phyloP scores from a whole-genome alignment of 2,888 invertebrate genomes.

The Cordylochernes scorpioides region DNA sequence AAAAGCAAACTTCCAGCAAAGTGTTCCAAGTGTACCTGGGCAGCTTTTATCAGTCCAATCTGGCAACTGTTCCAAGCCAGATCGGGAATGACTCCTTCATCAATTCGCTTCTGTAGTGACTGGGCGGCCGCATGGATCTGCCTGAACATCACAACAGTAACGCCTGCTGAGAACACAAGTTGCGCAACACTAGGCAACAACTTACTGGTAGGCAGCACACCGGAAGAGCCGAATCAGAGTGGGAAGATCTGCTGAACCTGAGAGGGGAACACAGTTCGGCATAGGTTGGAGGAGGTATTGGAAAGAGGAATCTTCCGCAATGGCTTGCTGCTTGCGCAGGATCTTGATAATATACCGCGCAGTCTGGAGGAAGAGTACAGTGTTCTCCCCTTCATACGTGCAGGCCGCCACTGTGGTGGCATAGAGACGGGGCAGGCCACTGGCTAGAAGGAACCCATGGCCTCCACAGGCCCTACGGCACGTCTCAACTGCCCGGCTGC shows the following conservation, averaged over 20 bases:
- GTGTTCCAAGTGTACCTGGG: slow-evolving; percentile 18
- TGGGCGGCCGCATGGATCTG: slow-evolving; percentile 42
- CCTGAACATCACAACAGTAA: too few relatives aligned
- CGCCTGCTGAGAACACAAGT: too few relatives aligned
- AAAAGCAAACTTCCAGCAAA: too few relatives aligned
- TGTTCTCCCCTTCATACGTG: slow-evolving; percentile 92
- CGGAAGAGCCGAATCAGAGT: too few relatives aligned
- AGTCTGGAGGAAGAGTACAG: slow-evolving; percentile 66
- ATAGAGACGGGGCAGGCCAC: slow-evolving; percentile 63
- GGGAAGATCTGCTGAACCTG: too few relatives aligned
- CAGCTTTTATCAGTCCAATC: slow-evolving; percentile 23
- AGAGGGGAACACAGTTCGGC: too few relatives aligned
- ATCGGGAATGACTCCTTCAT: slow-evolving; percentile 13
- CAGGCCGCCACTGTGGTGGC: slow-evolving; percentile 57
- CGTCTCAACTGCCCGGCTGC: slow-evolving; percentile 46
- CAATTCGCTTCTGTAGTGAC: slow-evolving; percentile 31
- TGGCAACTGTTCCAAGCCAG: slow-evolving; percentile 24
- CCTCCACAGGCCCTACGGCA: slow-evolving; percentile 76
- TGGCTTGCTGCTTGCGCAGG: neutral
- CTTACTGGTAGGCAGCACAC: too few relatives aligned
- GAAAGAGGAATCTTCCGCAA: too few relatives aligned
- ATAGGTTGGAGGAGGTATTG: too few relatives aligned
- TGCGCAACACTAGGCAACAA: too few relatives aligned
- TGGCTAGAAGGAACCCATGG: slow-evolving; percentile 69
- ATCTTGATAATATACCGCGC: slow-evolving; percentile 27